Percentiles rank a stretch among this genome's conserved stretches.
Evolutionary conservation across 2,113 vertebrate genomes (phyloP).

Genomic region (Leucosticte australis): DNA sequence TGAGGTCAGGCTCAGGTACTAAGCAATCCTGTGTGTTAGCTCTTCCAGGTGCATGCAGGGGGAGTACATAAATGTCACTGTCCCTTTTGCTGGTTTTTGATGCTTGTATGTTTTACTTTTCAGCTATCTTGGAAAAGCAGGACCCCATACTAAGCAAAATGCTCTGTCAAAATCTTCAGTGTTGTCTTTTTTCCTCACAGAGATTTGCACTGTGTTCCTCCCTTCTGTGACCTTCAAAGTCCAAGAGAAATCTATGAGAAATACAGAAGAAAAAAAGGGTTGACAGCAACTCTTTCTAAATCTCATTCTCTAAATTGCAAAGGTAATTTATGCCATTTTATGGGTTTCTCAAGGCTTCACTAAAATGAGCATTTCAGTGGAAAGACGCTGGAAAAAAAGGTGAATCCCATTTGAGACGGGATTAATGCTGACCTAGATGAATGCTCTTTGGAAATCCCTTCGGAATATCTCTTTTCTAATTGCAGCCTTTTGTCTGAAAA

Average conservation of each 20-base stretch:
- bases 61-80: background rate
- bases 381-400: background rate
- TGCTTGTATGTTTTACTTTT: background rate
- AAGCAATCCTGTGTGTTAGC: background rate
- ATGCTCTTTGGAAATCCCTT: slow-evolving; percentile 13
- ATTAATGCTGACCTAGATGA: slow-evolving; percentile 19
- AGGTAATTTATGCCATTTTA: background rate
- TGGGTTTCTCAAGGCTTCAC: background rate
- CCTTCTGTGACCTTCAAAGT: background rate
- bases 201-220: background rate
- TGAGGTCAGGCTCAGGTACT: background rate
- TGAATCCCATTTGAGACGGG: background rate
- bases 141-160: background rate
- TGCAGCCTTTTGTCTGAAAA: slow-evolving; percentile 3
- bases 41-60: background rate
- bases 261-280: background rate
- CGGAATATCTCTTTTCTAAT: background rate
- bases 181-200: background rate
- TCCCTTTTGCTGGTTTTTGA: background rate
- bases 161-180: background rate
- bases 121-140: background rate
- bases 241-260: background rate
- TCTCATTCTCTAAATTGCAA: background rate
- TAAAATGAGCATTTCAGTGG: background rate
- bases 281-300: background rate